Base-by-base conservation (phyloP, 2,113 vertebrate genomes). In the Tylochromis polylepis region DNA sequence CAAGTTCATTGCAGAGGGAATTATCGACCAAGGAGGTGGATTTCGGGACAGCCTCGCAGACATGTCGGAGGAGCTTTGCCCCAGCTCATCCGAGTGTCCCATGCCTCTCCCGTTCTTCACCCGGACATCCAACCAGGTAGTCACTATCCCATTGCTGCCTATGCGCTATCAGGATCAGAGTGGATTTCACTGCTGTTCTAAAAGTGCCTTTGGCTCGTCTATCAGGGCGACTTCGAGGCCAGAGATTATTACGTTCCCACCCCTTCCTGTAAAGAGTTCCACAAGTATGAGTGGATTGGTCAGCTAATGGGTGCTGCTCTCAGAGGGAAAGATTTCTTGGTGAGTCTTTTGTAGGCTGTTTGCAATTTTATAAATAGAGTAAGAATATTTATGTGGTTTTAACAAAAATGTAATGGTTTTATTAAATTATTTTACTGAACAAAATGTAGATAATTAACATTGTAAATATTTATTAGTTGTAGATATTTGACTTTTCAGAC, bases 261-360 rank as follows among this genome's bases (percentile, higher is more conserved):
- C 86, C 98, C 99, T 1, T 99, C 98, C 85, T 99, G 99, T 92
- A 97, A 95, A 93, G 98, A 99, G 90, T 98, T 99, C 84, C 93
- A 97, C 49, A 99, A 98, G 85, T 98, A 98, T 0, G 98, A 99
- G 88, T 99, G 99, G 99, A 99, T 99, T 0, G 99, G 99, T 62
- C 98, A 99, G 94, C 96, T 99, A 82, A 99, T 99, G 99, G 99
- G 99, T 27, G 99, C 98, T 27, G 98, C 98, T 65, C 97, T 99
- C 72, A 95, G 98, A 88, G 99, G 99, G 82, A 99, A 99, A 91
- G 99, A 99, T 90, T 99, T 99, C 92, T 95, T 99, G 96, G 99
- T 99, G 90, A 96, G 97, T 94, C 15, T 65, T 5, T 20, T 51
- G 11, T 15, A 1, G 5, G 2, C 27, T 11, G 11, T 53, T 46